These are phyloP conservation scores for Harlomillsia oculata DNA, from an alignment of 1,140 invertebrate genomes.

Conservation along the genomic window DNA sequence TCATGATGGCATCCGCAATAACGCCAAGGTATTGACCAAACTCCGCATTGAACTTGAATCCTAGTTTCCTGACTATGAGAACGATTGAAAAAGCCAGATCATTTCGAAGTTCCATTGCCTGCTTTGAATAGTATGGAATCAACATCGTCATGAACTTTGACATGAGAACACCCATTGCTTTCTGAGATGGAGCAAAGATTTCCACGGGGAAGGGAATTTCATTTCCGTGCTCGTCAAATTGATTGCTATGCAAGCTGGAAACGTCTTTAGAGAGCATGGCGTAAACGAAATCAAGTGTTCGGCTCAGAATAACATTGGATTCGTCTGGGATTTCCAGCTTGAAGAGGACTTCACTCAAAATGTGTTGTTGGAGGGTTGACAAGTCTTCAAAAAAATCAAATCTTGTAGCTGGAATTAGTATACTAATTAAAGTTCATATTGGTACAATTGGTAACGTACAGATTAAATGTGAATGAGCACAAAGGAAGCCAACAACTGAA, in stretches of 20 bases:
- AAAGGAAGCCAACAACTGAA: too few relatives aligned
- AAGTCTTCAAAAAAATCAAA: too few relatives aligned
- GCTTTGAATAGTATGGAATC: conserved; percentile 2
- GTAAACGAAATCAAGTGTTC: conserved; percentile 14
- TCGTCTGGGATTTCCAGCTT: not conserved
- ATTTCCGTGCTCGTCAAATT: not conserved
- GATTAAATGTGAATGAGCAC: too few relatives aligned
- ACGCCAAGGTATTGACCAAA: conserved; percentile 4
- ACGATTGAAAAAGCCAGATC: conserved; percentile 14
- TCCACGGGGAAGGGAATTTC: too few relatives aligned
- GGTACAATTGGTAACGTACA: too few relatives aligned
- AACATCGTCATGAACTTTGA: not conserved
- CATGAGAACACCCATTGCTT: not conserved
- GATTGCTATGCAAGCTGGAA: not conserved
- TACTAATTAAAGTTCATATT: too few relatives aligned
- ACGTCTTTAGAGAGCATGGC: not conserved
- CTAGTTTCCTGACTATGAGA: not conserved
- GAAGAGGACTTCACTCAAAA: not conserved
- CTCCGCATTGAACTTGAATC: too few relatives aligned
- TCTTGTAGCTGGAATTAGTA: too few relatives aligned
- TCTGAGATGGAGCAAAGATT: too few relatives aligned
- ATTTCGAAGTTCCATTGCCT: conserved; percentile 2
- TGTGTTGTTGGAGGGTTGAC: too few relatives aligned
- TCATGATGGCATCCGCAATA: too few relatives aligned
- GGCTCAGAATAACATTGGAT: not conserved